Percentiles rank a stretch among this genome's conserved stretches.
Conservation (phyloP, 2,797 vertebrate species). For the Myoxocephalus aenaeus region DNA sequence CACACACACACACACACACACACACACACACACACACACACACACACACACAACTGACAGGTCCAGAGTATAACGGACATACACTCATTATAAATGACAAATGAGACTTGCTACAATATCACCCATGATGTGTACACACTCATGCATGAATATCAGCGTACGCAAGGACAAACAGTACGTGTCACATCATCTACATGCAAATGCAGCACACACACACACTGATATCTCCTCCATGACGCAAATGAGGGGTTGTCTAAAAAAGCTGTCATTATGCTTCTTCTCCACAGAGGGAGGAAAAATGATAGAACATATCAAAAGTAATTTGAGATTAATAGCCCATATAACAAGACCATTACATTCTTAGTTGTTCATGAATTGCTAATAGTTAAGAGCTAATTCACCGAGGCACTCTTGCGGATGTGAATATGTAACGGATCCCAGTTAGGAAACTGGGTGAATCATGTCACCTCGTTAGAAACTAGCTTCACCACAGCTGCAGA, state of each 20-base stretch:
- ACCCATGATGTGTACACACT: constrained; percentile 21
- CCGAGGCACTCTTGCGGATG: background rate
- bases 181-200: constrained; percentile 60
- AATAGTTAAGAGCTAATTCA: constrained; percentile 43
- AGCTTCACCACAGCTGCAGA: constrained; percentile 26
- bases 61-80: constrained; percentile 4
- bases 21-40: constrained; percentile 17
- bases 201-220: constrained; percentile 7
- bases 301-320: constrained; percentile 14
- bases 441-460: constrained; percentile 28
- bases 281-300: constrained; percentile 7
- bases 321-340: constrained; percentile 38
- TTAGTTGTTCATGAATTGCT: constrained; percentile 39
- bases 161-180: constrained; percentile 40
- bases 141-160: constrained; percentile 33
- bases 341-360: constrained; percentile 33
- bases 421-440: constrained; percentile 30
- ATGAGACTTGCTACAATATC: constrained; percentile 40
- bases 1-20: constrained; percentile 13
- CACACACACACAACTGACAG: constrained; percentile 28
- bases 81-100: constrained; percentile 54
- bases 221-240: background rate
- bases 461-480: constrained; percentile 46
- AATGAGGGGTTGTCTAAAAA: constrained; percentile 19
- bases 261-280: constrained; percentile 25